Conservation (phyloP, 2,797 vertebrate genomes). For the Margarornis squamiger region DNA sequence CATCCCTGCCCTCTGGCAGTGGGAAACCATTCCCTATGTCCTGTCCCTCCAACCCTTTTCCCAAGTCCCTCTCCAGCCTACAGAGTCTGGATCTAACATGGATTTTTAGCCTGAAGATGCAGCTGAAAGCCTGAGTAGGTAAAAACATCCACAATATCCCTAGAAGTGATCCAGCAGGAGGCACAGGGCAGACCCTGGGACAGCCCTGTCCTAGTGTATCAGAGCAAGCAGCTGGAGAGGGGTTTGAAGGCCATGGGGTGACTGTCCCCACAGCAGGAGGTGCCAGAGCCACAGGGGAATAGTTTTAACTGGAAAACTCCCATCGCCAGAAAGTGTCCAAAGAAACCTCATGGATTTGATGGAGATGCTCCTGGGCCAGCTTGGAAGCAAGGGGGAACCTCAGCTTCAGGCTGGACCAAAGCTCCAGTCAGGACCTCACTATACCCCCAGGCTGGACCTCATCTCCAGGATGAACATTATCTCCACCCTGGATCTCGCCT, state of each 20-base stretch:
- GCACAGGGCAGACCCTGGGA: accelerated
- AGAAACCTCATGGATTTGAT: background rate
- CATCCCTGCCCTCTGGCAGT: no score
- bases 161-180: background rate
- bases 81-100: background rate
- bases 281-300: background rate
- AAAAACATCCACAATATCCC: no score
- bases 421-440: background rate
- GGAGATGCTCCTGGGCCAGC: background rate
- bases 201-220: background rate
- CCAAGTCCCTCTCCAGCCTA: no score
- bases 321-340: no score
- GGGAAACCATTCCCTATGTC: no score
- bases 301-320: background rate
- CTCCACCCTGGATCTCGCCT: no score
- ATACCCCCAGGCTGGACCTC: no score
- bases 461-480: no score
- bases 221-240: background rate
- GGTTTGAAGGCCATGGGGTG: background rate
- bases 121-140: background rate
- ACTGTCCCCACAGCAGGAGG: background rate
- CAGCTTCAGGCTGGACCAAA: no score
- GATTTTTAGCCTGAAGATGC: background rate
- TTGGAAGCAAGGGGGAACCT: background rate
- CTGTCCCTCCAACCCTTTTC: no score